phyloP scores from a whole-genome alignment of 2,888 invertebrate genomes.

The Cephonodes hylas region DNA sequence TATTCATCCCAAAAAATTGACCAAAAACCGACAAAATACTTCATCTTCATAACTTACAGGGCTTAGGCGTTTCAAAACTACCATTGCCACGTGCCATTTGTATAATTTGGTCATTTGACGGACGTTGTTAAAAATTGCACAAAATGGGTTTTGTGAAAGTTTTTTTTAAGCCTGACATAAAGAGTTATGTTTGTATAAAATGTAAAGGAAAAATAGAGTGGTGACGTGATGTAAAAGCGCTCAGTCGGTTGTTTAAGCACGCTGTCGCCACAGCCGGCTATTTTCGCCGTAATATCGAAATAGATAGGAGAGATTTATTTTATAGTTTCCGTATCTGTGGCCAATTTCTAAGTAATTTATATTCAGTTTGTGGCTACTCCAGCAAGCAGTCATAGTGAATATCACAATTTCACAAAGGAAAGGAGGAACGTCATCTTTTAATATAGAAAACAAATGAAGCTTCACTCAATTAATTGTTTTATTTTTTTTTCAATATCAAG shows the following conservation, averaged over 20 bases:
- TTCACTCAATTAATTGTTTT: too few relatives aligned
- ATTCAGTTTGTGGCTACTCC: neutral
- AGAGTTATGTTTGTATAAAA: too few relatives aligned
- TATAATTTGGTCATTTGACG: too few relatives aligned
- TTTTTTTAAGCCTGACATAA: too few relatives aligned
- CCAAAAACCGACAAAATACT: too few relatives aligned
- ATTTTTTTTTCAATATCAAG: too few relatives aligned
- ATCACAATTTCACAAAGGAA: neutral
- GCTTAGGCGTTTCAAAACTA: too few relatives aligned
- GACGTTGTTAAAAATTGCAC: too few relatives aligned
- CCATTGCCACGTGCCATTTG: too few relatives aligned
- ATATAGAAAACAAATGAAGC: neutral
- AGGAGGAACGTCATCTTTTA: neutral
- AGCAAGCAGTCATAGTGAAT: neutral
- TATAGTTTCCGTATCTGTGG: slow-evolving; percentile 2
- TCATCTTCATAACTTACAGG: too few relatives aligned
- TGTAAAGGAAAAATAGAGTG: neutral
- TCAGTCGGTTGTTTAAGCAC: neutral
- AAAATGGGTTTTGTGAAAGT: too few relatives aligned
- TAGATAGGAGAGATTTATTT: neutral
- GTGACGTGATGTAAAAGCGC: neutral
- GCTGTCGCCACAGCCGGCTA: neutral
- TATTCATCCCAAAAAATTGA: too few relatives aligned
- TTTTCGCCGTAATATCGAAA: neutral
- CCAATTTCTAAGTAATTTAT: neutral